Evolutionary conservation across 2,113 vertebrate species (phyloP).

Genomic region (Uria lomvia): DNA sequence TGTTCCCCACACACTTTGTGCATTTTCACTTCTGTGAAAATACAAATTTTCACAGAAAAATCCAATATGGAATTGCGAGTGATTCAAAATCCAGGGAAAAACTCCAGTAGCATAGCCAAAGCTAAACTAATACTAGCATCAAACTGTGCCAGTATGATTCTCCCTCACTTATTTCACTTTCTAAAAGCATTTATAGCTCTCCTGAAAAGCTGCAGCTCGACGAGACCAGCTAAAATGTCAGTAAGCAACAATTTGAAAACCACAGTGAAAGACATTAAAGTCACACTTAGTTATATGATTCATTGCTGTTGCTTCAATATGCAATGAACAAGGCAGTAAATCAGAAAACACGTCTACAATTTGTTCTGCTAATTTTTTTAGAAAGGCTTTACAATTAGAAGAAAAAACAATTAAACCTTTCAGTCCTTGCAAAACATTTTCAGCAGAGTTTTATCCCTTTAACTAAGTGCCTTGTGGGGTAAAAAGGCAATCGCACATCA

Average conservation of each 20-base stretch:
- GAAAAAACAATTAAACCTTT: not conserved
- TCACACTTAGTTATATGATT: slow-evolving; percentile 21
- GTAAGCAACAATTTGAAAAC: not conserved
- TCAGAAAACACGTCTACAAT: not conserved
- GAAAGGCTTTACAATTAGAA: not conserved
- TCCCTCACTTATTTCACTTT: not conserved
- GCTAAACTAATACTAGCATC: not conserved
- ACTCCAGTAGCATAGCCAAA: not conserved
- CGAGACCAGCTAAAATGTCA: slow-evolving; percentile 1
- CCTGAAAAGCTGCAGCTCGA: not conserved
- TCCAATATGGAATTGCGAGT: not conserved
- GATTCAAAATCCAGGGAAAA: not conserved
- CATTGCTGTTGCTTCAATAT: slow-evolving; percentile 22
- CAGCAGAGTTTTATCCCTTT: not conserved
- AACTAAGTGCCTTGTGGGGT: not conserved
- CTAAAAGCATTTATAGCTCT: not conserved
- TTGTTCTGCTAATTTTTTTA: slow-evolving; percentile 8
- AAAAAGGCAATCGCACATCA: not conserved
- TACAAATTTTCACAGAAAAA: not conserved
- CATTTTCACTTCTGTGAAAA: no score
- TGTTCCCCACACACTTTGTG: not conserved
- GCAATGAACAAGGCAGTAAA: slow-evolving; percentile 20
- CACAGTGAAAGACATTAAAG: not conserved
- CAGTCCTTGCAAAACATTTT: not conserved
- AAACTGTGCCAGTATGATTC: not conserved